Base-by-base conservation (phyloP, 1,140 invertebrate genomes). In the Heterodera carotae region DNA sequence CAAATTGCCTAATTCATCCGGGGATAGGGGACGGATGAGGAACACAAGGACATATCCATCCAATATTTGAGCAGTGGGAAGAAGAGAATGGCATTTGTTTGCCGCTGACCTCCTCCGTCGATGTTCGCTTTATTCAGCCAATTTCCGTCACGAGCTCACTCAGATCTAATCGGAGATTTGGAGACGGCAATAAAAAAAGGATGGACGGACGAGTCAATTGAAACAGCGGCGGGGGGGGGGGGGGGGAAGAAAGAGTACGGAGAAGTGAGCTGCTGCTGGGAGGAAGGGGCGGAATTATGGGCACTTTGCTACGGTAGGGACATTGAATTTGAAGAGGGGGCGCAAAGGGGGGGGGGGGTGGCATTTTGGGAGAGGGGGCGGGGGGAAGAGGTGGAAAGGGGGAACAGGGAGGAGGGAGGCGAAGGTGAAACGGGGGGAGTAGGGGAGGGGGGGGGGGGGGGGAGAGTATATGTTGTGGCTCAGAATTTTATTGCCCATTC, bases 111-210 rank as follows among this genome's bases (percentile, higher is more conserved):
- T 22, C 48, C 48, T 53, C 48, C 48, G 62, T 66, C 33, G 62
- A 66, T 66, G 7, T 34, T 8, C 22, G 7, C 27, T 31, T 34
- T 66, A 0, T 27, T 29, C n/a, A 34, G 62, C 62, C 62, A 66
- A 66, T 66, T 25, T 66, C 62, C 62, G 62, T 22, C 62, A 29
- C 27, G 62, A 31, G 33, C 62, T 34, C 27, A 29, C 62, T 31
- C 62, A 66, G 62, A 66, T 66, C 62, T 66, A 66, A 66, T 66
- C 62, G 33, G 62, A 66, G 62, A 12, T 29, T 29, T 34, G 18
- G 33, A 66, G 62, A 66, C 62, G 62, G 62, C 62, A 66, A 66
- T 66, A 66, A 66, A 66, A 31, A 66, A 62, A 5, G 29, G 59
- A 39, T 10, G 27, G 27, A 34, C n/a, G 62, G 62, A 66, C 27